These are phyloP conservation scores for Dolichotis patagonum DNA, from an alignment of 2,113 vertebrate species.

Conservation along the genomic window DNA sequence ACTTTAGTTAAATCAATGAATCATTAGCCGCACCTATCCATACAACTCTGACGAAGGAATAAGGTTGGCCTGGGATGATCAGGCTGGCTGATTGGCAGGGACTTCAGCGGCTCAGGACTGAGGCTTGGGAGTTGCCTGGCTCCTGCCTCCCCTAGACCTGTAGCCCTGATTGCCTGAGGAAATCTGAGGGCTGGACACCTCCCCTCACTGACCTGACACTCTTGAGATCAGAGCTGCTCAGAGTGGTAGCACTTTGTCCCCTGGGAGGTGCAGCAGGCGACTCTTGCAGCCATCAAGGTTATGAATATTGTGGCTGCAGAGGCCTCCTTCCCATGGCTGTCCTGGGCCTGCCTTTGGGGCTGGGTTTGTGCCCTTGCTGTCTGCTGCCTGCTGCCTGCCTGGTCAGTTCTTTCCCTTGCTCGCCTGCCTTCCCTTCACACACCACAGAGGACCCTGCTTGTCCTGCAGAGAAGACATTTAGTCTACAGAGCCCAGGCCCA, in stretches of 20 bases:
- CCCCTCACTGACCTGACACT: neutral
- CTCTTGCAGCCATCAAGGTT: neutral
- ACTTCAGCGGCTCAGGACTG: neutral
- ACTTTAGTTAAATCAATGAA: neutral
- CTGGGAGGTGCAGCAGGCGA: neutral
- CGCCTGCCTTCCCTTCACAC: neutral
- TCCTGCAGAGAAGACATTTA: neutral
- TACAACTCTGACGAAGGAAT: neutral
- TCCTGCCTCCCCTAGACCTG: neutral
- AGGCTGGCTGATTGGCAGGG: neutral
- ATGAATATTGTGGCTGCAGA: too few relatives aligned
- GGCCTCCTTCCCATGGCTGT: neutral
- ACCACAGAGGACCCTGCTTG: neutral
- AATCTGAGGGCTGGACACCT: neutral
- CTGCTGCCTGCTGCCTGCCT: too few relatives aligned
- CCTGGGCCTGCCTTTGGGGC: accelerated
- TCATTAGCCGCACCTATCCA: neutral
- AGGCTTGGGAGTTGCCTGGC: neutral
- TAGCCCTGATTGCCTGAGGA: neutral
- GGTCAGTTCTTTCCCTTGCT: neutral
- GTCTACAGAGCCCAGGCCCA: neutral
- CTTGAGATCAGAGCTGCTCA: neutral
- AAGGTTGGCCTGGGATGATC: neutral
- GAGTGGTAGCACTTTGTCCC: accelerated
- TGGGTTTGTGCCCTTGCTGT: neutral